A percentile compares a stretch with the other conserved stretches of the same genome.
These are phyloP conservation scores for Meloidogyne exigua DNA, from an alignment of 1,140 invertebrate genomes.

Conservation along the genomic window DNA sequence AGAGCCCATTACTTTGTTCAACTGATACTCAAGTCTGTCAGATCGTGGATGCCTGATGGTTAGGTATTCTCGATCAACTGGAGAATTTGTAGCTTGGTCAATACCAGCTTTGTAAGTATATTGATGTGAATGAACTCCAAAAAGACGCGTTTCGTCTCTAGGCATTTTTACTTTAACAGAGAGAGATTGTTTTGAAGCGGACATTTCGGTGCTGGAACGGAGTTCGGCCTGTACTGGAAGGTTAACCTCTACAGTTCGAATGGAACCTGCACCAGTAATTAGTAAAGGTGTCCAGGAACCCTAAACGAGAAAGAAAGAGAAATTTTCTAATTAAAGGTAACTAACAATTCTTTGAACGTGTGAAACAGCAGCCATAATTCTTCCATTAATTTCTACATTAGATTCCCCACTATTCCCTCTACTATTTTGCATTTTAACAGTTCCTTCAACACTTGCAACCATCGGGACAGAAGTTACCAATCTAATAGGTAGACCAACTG, in stretches of 20 bases:
- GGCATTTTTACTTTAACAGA: slow-evolving; percentile 40
- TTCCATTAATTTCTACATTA: slow-evolving; percentile 25
- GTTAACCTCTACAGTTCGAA: slow-evolving; percentile 38
- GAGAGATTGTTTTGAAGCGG: slow-evolving; percentile 1
- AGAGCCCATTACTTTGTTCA: slow-evolving; percentile 7
- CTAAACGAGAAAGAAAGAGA: neutral
- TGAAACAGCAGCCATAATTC: slow-evolving; percentile 26
- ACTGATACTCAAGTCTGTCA: neutral
- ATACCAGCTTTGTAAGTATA: slow-evolving; percentile 40
- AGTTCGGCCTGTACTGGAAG: slow-evolving; percentile 45
- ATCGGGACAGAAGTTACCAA: slow-evolving; percentile 37
- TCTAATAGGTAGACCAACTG: slow-evolving; percentile 46
- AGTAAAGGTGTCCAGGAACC: slow-evolving; percentile 38
- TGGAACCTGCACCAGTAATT: slow-evolving; percentile 36
- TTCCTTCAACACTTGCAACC: slow-evolving; percentile 36
- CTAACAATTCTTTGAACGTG: slow-evolving; percentile 31
- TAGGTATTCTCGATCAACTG: neutral
- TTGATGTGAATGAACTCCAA: slow-evolving; percentile 37
- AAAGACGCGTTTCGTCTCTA: slow-evolving; percentile 34
- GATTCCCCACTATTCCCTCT: neutral
- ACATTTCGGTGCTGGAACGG: slow-evolving; percentile 16
- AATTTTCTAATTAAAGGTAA: neutral
- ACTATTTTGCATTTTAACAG: neutral
- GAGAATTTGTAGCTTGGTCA: neutral
- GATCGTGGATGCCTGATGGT: slow-evolving; percentile 2